Conservation (phyloP, 2,797 vertebrate genomes). For the Paedocypris micromegethes region DNA sequence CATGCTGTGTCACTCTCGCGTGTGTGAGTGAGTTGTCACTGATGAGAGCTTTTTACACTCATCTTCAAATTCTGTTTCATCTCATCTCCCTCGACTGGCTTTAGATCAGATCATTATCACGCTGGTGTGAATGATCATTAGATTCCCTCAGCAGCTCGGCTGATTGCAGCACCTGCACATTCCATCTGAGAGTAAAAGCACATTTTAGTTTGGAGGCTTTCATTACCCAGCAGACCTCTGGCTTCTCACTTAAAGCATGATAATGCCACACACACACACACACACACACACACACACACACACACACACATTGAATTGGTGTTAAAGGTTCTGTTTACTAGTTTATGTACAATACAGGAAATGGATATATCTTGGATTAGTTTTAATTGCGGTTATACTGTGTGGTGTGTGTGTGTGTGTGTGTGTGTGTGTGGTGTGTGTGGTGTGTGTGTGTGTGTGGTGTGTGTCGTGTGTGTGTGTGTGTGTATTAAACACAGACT, state of each 20-base stretch:
- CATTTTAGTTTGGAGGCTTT: conserved; percentile 39
- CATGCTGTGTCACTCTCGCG: conserved; percentile 2
- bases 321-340: not conserved
- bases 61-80: conserved; percentile 49
- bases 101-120: conserved; percentile 52
- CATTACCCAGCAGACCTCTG: conserved; percentile 24
- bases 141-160: conserved; percentile 36
- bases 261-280: conserved; percentile 11
- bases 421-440: too few relatives aligned
- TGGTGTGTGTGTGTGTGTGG: too few relatives aligned
- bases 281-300: not conserved
- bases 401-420: too few relatives aligned
- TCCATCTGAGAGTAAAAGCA: conserved; percentile 32
- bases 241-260: conserved; percentile 11
- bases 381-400: too few relatives aligned
- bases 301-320: not conserved
- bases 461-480: too few relatives aligned
- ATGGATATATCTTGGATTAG: too few relatives aligned
- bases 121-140: conserved; percentile 54
- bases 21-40: conserved; percentile 26
- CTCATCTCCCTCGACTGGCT: conserved; percentile 48
- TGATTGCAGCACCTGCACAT: conserved; percentile 55
- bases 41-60: conserved; percentile 47
- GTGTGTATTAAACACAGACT: too few relatives aligned
- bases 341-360: not conserved